These are phyloP conservation scores for Bubalus kerabau DNA, from an alignment of 2,113 vertebrate genomes.

Conservation along the genomic window DNA sequence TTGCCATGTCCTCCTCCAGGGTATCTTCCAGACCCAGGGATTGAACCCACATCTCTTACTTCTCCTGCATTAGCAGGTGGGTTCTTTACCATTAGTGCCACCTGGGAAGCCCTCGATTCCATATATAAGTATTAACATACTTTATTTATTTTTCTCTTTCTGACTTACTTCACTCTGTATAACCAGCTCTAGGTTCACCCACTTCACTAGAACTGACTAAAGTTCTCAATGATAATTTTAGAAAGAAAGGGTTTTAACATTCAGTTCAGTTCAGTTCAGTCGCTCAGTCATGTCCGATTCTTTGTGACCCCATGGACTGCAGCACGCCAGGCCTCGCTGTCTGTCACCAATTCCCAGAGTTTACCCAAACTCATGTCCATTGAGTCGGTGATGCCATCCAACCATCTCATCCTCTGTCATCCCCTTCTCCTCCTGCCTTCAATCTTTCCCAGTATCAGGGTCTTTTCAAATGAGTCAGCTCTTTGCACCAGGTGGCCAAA, in stretches of 20 bases:
- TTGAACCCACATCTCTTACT: background rate
- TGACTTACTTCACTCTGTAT: background rate
- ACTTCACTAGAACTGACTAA: background rate
- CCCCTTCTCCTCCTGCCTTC: background rate
- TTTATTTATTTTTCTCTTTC: background rate
- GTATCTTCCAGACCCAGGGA: rapidly evolving
- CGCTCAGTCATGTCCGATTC: rapidly evolving
- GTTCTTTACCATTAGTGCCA: background rate
- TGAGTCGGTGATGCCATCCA: background rate
- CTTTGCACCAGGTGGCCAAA: background rate
- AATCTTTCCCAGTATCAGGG: background rate
- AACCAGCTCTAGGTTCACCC: background rate
- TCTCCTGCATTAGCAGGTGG: background rate
- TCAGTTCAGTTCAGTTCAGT: background rate
- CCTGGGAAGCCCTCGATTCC: background rate
- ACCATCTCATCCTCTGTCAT: background rate
- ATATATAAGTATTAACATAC: background rate
- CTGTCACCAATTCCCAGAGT: background rate
- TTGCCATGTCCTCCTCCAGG: background rate
- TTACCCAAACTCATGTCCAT: background rate
- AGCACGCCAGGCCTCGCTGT: background rate
- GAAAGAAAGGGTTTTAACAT: background rate
- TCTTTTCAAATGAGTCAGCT: background rate
- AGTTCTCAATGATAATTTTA: background rate
- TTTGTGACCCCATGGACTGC: background rate